Evolutionary conservation across 2,797 vertebrate genomes (phyloP).

Genomic region (Leucoraja ocellata): DNA sequence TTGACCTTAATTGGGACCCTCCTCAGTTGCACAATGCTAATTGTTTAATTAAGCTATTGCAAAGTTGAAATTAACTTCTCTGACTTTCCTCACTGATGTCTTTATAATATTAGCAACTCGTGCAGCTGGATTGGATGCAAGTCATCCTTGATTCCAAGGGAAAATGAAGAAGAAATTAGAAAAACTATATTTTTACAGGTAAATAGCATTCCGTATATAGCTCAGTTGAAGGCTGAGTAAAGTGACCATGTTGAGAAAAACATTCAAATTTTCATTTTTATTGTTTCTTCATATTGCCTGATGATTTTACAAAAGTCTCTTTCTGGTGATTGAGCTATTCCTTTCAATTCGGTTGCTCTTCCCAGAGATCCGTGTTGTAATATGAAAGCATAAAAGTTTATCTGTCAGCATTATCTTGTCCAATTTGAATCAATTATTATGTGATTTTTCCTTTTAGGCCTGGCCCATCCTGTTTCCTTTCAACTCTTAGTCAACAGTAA

Average conservation of each 20-base stretch:
- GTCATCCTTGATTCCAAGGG: no score
- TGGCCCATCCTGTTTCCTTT: background rate
- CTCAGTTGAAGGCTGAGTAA: background rate
- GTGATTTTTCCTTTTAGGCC: background rate
- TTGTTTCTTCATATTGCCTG: background rate
- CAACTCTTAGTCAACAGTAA: background rate
- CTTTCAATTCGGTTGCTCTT: background rate
- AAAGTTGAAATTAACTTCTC: background rate
- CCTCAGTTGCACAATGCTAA: background rate
- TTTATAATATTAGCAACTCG: background rate
- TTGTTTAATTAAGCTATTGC: background rate
- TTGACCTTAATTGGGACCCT: background rate
- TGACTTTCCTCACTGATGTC: background rate
- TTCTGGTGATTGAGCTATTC: background rate
- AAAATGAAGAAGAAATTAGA: no score
- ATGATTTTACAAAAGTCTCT: background rate
- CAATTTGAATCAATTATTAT: constrained; percentile 2
- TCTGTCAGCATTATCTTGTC: background rate
- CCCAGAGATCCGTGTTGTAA: background rate
- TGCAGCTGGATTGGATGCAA: no score
- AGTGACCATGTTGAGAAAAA: background rate
- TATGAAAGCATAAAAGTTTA: background rate
- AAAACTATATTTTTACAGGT: background rate
- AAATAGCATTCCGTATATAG: background rate
- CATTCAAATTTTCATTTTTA: background rate